Conservation (phyloP, 2,797 vertebrate genomes). For the Sebastes iracundus region DNA sequence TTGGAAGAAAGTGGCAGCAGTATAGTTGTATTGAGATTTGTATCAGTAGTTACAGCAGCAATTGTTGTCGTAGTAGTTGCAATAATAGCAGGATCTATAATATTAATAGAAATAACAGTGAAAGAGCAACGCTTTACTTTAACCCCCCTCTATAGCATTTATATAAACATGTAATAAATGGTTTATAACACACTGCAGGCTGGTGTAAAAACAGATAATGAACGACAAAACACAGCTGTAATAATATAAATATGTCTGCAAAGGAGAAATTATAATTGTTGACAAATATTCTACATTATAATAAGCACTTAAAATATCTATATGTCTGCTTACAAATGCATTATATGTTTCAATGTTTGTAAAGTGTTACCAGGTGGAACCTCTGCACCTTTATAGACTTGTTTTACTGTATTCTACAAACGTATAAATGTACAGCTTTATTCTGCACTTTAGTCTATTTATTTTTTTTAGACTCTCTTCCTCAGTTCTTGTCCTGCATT, state of each 20-base stretch:
- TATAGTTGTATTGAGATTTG: no score
- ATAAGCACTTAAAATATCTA: neutral
- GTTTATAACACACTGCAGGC: neutral
- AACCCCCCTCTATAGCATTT: neutral
- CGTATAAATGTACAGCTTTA: no score
- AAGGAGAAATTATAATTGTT: neutral
- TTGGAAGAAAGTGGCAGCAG: neutral
- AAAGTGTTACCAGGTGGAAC: no score
- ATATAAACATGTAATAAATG: neutral
- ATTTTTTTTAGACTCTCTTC: no score
- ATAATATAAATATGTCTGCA: neutral
- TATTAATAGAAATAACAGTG: neutral
- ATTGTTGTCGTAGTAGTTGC: neutral
- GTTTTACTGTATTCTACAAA: no score
- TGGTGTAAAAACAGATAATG: neutral
- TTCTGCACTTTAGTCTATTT: no score
- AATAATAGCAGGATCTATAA: neutral
- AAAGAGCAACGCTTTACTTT: neutral
- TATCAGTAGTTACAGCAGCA: neutral
- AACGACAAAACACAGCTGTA: neutral
- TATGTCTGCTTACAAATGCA: no score
- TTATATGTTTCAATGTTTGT: no score
- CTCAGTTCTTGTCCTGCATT: no score
- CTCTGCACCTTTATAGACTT: no score
- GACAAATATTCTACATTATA: neutral